Percentiles rank a stretch among this genome's conserved stretches.
Evolutionary conservation across 1,140 invertebrate genomes (phyloP).

Genomic region (Geopemphigus sp.): DNA sequence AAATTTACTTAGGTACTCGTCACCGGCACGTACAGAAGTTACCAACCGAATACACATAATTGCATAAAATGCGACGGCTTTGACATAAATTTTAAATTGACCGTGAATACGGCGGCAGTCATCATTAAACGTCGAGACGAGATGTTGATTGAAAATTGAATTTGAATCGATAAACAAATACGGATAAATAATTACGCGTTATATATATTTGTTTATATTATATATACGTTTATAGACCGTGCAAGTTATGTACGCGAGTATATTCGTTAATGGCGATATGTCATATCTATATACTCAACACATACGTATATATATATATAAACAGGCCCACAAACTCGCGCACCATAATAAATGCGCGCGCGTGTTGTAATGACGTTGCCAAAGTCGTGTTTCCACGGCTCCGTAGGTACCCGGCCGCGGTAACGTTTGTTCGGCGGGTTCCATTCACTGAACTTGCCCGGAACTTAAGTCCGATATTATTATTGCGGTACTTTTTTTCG

Average conservation of each 20-base stretch:
- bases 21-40: neutral
- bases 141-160: no score
- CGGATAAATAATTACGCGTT: no score
- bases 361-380: neutral
- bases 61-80: neutral
- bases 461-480: constrained; percentile 35
- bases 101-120: neutral
- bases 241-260: neutral
- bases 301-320: no score
- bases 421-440: constrained; percentile 29
- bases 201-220: neutral
- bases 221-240: neutral
- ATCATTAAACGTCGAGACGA: neutral
- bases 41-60: no score
- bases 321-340: no score
- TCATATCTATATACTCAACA: no score
- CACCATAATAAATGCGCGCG: no score
- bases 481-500: constrained; percentile 41
- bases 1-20: no score
- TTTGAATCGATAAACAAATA: neutral
- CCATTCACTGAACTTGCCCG: constrained; percentile 41
- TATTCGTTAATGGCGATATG: neutral
- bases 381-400: neutral
- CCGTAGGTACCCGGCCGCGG: neutral
- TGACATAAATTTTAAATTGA: constrained; percentile 21